phyloP scores from a whole-genome alignment of 2,888 invertebrate species.

The Epistrophe grossulariae region DNA sequence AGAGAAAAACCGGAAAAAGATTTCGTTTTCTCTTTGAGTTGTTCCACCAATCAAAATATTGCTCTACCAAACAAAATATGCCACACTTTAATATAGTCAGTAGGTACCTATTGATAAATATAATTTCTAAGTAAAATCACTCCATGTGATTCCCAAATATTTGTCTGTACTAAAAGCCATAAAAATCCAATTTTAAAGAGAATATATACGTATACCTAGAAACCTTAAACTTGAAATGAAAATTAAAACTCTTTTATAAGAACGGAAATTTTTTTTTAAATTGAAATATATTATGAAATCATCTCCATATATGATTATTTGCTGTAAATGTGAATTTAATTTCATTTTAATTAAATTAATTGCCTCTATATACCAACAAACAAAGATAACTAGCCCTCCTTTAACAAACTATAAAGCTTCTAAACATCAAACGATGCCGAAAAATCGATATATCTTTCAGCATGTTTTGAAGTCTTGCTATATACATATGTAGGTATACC shows the following conservation, averaged over 20 bases:
- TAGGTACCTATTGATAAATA: too few species aligned
- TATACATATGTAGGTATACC: too few species aligned
- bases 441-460: slow-evolving; percentile 35
- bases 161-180: background rate
- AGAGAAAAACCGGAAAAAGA: too few species aligned
- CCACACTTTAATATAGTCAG: too few species aligned
- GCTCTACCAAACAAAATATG: too few species aligned
- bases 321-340: slow-evolving; percentile 65
- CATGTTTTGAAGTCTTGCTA: slow-evolving; percentile 41
- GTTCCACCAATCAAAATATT: too few species aligned
- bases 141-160: too few species aligned
- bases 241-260: background rate
- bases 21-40: too few species aligned
- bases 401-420: slow-evolving; percentile 1
- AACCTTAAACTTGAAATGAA: background rate
- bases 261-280: background rate
- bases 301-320: slow-evolving; percentile 53
- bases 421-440: slow-evolving; percentile 31
- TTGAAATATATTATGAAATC: slow-evolving; percentile 49
- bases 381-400: background rate
- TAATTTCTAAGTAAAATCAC: too few species aligned
- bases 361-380: slow-evolving; percentile 9
- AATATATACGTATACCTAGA: too few species aligned
- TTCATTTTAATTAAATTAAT: slow-evolving; percentile 67
- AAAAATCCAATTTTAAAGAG: background rate